Conservation (phyloP, 2,113 vertebrate genomes). For the Cololabis saira region DNA sequence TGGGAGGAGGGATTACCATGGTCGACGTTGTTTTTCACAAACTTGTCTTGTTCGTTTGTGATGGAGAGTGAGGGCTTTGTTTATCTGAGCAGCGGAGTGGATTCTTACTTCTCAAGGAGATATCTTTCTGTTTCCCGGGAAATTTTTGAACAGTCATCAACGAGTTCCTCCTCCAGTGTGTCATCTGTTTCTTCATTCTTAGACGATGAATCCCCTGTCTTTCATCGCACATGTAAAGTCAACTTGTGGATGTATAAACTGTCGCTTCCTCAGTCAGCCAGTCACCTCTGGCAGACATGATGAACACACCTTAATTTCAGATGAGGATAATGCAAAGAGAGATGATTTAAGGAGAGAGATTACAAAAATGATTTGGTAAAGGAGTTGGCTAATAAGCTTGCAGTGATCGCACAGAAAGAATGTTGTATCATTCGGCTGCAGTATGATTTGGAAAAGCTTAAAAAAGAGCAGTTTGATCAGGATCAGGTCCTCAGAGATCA, state of each 20-base stretch:
- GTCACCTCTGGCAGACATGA: conserved; percentile 89
- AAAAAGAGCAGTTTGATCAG: conserved; percentile 79
- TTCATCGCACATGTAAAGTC: conserved; percentile 76
- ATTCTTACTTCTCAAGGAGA: conserved; percentile 82
- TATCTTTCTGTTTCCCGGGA: conserved; percentile 25
- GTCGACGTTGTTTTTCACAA: too few relatives aligned
- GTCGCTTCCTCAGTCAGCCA: conserved; percentile 83
- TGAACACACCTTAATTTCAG: conserved; percentile 93
- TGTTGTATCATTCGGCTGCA: conserved; percentile 85
- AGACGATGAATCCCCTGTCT: conserved; percentile 76
- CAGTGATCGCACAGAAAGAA: conserved; percentile 86
- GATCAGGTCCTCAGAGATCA: conserved; percentile 79
- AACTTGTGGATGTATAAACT: conserved; percentile 87
- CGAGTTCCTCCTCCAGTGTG: conserved; percentile 62
- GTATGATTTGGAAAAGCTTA: conserved; percentile 84
- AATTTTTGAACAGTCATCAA: conserved; percentile 35
- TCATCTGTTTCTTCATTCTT: conserved; percentile 38
- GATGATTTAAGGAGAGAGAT: conserved; percentile 82
- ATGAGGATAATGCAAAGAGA: conserved; percentile 86
- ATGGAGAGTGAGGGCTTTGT: conserved; percentile 84
- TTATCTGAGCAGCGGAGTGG: conserved; percentile 82
- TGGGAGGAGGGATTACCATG: too few relatives aligned
- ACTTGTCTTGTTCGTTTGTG: conserved; percentile 80
- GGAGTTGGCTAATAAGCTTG: conserved; percentile 80
- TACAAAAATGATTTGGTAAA: conserved; percentile 86